Evolutionary conservation across 2,888 invertebrate genomes (phyloP), one percentile per base, ranked within the genome.

Genomic region (Timandra comae): DNA sequence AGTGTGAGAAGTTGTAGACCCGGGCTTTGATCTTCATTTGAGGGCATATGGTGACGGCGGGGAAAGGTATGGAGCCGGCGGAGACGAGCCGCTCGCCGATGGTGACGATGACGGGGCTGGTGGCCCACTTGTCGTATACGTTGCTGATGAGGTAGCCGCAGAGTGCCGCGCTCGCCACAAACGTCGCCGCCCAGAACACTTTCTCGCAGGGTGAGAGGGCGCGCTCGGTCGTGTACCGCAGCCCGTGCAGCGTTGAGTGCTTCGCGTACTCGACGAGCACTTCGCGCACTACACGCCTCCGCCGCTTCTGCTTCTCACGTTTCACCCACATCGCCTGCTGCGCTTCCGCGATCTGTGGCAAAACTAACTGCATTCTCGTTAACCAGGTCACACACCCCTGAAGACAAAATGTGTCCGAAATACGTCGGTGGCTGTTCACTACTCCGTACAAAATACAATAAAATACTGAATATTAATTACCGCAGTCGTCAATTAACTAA

Each of bases 71-170:
- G 55, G 56, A 30, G 9, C 46, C 38, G 2, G 53, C 57, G 2
- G 52, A 41, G 2, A 57, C 33, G 12, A 50, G 31, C 13, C 38
- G 35, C 24, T 56, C 59, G 19, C 40, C 51, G n/a, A 60, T 52
- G 3, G 48, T 49, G n/a, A 63, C 60, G 2, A 63, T 58, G 13
- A 63, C 56, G 1, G 62, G 62, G n/a, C 52, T 57, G 3, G 33
- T 41, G 13, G 33, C 26, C 62, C 60, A 63, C 23, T 62, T 59
- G 9, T 33, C 25, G 44, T 46, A 62, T 1, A 55, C 56, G 8
- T 51, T 47, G 12, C 35, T 33, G 10, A 58, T 59, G 12, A 53
- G 41, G 4, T 33, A 35, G 7, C 9, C 12, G 12, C 27, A 27
- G 11, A 27, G 6, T 4, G 13, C 7, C 8, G n/a, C 5, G 10